Conservation (phyloP, 2,888 invertebrate species). For the Perizoma affinitatum region DNA sequence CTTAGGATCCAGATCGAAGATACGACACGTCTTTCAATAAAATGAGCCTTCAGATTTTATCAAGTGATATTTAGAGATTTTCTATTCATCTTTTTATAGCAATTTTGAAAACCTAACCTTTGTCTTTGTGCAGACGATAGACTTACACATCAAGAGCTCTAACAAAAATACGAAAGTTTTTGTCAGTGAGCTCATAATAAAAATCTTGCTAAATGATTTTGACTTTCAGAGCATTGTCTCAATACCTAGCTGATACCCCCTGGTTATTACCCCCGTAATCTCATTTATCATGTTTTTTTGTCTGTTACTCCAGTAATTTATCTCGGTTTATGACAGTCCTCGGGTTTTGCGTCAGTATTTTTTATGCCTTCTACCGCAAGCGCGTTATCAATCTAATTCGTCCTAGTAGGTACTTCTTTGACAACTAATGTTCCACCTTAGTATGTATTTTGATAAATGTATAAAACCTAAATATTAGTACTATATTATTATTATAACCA, state of each 20-base stretch:
- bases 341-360: slow-evolving; percentile 30
- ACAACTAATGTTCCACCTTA: background rate
- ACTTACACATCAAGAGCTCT: no score
- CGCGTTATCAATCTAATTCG: slow-evolving; percentile 30
- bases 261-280: slow-evolving; percentile 27
- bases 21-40: slow-evolving; percentile 12
- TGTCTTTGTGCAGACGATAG: background rate
- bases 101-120: background rate
- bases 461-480: no score
- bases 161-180: no score
- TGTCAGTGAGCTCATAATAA: background rate
- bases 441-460: no score
- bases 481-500: no score
- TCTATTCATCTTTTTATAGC: background rate
- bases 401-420: slow-evolving; percentile 12
- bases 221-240: slow-evolving; percentile 13
- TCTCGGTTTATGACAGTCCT: slow-evolving; percentile 34
- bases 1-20: slow-evolving; percentile 11
- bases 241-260: background rate
- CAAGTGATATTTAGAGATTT: slow-evolving; percentile 12
- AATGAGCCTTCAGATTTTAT: slow-evolving; percentile 5
- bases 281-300: slow-evolving; percentile 38
- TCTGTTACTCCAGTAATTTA: slow-evolving; percentile 33
- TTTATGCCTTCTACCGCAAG: slow-evolving; percentile 23
- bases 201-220: background rate